Percentiles rank a stretch among this genome's conserved stretches.
Conservation (phyloP, 2,113 vertebrate genomes). For the Melanerpes formicivorus region DNA sequence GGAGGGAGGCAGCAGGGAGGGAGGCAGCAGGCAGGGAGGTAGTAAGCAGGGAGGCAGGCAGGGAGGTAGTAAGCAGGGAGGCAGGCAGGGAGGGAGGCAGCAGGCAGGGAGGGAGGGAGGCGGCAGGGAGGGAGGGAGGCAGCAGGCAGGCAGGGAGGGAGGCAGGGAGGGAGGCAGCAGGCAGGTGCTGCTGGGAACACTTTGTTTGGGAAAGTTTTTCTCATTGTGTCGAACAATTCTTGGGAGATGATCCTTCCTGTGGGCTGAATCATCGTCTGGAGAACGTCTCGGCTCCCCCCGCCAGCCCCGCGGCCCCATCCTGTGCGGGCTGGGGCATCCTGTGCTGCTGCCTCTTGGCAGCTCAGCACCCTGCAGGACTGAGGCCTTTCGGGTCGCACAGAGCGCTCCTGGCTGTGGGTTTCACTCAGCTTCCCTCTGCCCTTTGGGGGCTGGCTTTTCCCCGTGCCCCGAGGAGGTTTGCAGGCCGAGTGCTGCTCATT, state of each 20-base stretch:
- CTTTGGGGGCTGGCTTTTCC: neutral
- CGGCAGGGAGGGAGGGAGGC: neutral
- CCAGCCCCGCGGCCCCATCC: neutral
- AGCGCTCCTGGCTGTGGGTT: neutral
- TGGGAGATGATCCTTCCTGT: conserved; percentile 63
- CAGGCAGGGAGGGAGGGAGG: neutral
- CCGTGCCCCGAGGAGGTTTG: neutral
- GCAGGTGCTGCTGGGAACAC: conserved; percentile 40
- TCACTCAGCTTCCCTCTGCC: neutral
- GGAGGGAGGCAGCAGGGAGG: neutral
- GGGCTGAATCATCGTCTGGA: conserved; percentile 62
- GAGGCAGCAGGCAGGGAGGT: no score
- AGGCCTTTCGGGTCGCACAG: neutral
- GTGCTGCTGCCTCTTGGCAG: neutral
- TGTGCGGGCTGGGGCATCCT: neutral
- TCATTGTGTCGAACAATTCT: conserved; percentile 62
- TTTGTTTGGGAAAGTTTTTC: conserved; percentile 66
- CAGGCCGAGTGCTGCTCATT: neutral
- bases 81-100: neutral
- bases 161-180: neutral
- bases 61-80: neutral
- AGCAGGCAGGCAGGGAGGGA: no score
- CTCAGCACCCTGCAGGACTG: neutral
- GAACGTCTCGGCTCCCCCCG: neutral
- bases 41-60: no score